Evolutionary conservation across 1,140 invertebrate species (phyloP), one percentile per base, ranked within the genome.

Genomic region (Glomeris maerens): DNA sequence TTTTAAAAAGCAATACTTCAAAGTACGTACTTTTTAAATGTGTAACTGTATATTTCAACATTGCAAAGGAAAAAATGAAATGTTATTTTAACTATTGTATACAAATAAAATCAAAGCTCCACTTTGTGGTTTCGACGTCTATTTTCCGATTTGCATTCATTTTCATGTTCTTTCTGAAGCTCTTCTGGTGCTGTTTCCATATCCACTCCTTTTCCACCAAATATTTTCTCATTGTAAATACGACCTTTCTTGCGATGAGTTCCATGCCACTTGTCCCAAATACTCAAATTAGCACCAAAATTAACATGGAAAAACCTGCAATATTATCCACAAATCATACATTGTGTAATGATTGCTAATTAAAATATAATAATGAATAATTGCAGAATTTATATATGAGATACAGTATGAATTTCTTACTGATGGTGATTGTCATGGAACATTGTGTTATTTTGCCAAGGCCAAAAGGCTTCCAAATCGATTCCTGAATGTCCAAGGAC

Each of bases 391-490:
- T n/a, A n/a, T n/a, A n/a, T n/a, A n/a, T 23, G 23, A 22, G n/a
- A 52, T 50, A 4, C 26, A 14, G 13, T 14, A 13, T n/a, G 17
- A 36, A 17, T 0, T 27, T 52, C 47, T 57, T 55, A 83, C 64
- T 82, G 78, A 57, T 83, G 81, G 59, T 84, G 81, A 59, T 83
- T 77, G 59, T 84, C 81, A 55, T 84, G 81, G 63, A 82, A 83
- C 52, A 78, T 77, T 0, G 77, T 76, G 55, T 79, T 74, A 0
- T 79, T 79, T 63, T 83, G 79, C 80, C 80, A 84, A 0, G 80
- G 80, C 81, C 80, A 83, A 26, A 73, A 65, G 0, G 78, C 66
- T 60, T 81, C 80, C 64, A 83, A 80, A 62, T 78, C 76, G 52
- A 83, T 75, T 22, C 81, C 81, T 0, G 80, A 83, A 66, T 84